These are phyloP conservation scores for Protaetia brevitarsis DNA, from an alignment of 1,140 invertebrate genomes.

Conservation along the genomic window DNA sequence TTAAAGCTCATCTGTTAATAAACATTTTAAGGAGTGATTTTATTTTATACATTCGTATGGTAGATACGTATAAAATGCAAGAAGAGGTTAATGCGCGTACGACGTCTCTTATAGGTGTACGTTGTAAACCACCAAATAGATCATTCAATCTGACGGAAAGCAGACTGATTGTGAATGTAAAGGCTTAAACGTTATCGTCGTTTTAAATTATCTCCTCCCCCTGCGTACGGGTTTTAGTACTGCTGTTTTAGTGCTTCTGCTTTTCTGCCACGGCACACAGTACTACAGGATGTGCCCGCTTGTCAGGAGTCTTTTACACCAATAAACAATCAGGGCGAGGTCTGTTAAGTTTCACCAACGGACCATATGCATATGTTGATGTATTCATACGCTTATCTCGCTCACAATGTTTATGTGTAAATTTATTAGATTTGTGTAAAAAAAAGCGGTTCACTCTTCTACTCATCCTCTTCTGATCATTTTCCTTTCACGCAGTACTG, in stretches of 20 bases:
- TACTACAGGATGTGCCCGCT: constrained; percentile 18
- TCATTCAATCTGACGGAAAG: neutral
- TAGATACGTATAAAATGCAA: neutral
- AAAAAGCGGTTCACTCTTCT: constrained; percentile 4
- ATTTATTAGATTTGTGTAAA: constrained; percentile 24
- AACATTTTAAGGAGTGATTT: constrained; percentile 11
- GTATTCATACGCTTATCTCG: constrained; percentile 23
- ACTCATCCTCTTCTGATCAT: neutral
- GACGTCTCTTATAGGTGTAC: too few species aligned
- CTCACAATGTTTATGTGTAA: constrained; percentile 23
- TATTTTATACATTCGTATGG: constrained; percentile 11
- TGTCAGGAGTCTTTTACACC: constrained; percentile 24
- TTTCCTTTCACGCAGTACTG: too few species aligned
- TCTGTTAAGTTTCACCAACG: constrained; percentile 20
- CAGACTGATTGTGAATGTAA: neutral
- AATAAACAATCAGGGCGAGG: constrained; percentile 21
- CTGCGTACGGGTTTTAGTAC: neutral
- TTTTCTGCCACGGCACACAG: neutral
- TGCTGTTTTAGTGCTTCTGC: neutral
- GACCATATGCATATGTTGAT: constrained; percentile 23
- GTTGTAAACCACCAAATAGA: constrained; percentile 1
- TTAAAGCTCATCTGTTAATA: constrained; percentile 13
- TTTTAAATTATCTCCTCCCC: constrained; percentile 4
- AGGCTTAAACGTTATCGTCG: neutral
- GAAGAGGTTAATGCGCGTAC: neutral